Conservation (phyloP, 2,888 invertebrate species). For the Sphaerophoria rueppellii region DNA sequence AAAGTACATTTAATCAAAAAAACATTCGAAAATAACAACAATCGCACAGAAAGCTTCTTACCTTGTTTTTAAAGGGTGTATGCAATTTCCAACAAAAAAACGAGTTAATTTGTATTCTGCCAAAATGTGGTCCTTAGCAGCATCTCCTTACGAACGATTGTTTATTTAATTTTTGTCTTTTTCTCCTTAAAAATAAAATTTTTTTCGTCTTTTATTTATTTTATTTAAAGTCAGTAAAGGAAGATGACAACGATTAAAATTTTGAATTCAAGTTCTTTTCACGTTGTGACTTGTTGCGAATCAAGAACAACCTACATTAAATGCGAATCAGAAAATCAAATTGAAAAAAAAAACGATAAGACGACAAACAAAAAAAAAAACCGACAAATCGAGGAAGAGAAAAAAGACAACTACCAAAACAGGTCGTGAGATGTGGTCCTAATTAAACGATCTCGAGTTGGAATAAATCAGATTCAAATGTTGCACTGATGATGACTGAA, state of each 20-base stretch:
- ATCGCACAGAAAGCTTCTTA: slow-evolving; percentile 35
- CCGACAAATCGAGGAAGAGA: slow-evolving; percentile 26
- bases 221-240: slow-evolving; percentile 37
- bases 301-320: slow-evolving; percentile 69
- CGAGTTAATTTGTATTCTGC: slow-evolving; percentile 36
- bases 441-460: slow-evolving; percentile 64
- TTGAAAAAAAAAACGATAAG: slow-evolving; percentile 23
- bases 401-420: slow-evolving; percentile 50
- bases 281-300: slow-evolving; percentile 10
- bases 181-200: too few species aligned
- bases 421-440: slow-evolving; percentile 61
- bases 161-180: slow-evolving; percentile 5
- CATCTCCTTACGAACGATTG: background rate
- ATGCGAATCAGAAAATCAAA: slow-evolving; percentile 37
- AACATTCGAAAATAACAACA: background rate
- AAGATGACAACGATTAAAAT: slow-evolving; percentile 67
- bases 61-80: background rate
- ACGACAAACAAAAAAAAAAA: slow-evolving; percentile 25
- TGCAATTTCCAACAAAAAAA: slow-evolving; percentile 34
- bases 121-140: slow-evolving; percentile 48
- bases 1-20: slow-evolving; percentile 33
- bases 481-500: slow-evolving; percentile 58
- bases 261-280: slow-evolving; percentile 61
- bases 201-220: slow-evolving; percentile 2
- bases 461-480: slow-evolving; percentile 66